These are phyloP conservation scores for Phyllotreta striolata DNA, from an alignment of 2,888 invertebrate species.

Conservation along the genomic window DNA sequence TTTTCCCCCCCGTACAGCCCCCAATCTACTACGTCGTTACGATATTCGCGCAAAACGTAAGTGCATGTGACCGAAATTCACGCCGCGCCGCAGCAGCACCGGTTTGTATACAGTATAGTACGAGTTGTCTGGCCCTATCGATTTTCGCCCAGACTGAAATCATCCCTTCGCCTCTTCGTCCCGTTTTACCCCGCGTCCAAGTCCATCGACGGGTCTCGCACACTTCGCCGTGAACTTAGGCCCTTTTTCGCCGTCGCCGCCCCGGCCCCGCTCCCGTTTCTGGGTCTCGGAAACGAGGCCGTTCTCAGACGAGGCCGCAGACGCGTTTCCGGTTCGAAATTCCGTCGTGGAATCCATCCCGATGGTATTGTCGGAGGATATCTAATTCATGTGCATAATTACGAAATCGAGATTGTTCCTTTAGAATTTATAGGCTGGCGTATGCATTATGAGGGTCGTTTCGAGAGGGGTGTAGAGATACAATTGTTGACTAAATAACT, in stretches of 20 bases:
- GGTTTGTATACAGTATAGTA: conserved; percentile 2
- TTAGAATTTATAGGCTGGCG: too few relatives aligned
- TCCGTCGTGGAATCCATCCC: too few relatives aligned
- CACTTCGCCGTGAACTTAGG: conserved; percentile 25
- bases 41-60: conserved; percentile 14
- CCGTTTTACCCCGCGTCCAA: not conserved
- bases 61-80: conserved; percentile 19
- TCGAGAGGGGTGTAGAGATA: too few relatives aligned
- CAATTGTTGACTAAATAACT: too few relatives aligned
- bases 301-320: too few relatives aligned
- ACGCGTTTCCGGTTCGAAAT: too few relatives aligned
- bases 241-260: conserved; percentile 13
- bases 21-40: conserved; percentile 1
- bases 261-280: conserved; percentile 1
- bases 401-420: too few relatives aligned
- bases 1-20: not conserved
- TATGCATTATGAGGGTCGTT: too few relatives aligned
- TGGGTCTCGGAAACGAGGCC: conserved; percentile 4
- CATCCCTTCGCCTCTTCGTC: conserved; percentile 15
- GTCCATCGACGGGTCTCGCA: not conserved
- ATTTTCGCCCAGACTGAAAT: conserved; percentile 29
- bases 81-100: not conserved
- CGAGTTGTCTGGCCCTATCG: conserved; percentile 28
- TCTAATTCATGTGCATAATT: too few relatives aligned
- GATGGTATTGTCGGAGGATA: too few relatives aligned